Conservation (phyloP, 2,797 vertebrate genomes). For the Phalanger gymnotis region DNA sequence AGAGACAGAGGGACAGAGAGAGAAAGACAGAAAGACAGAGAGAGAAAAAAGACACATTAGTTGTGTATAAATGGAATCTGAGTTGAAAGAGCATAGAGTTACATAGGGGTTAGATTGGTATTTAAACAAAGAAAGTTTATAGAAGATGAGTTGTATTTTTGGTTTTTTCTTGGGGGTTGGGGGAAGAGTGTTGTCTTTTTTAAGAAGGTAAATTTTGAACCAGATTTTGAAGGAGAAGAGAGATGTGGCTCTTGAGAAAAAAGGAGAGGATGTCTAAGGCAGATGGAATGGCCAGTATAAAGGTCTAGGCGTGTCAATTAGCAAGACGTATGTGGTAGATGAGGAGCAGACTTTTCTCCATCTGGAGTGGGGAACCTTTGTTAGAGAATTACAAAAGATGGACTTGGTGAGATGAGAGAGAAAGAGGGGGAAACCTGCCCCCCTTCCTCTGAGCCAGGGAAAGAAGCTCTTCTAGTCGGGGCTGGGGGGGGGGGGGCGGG, state of each 20-base stretch:
- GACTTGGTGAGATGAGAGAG: constrained; percentile 1
- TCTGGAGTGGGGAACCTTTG: background rate
- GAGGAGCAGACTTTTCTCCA: constrained; percentile 3
- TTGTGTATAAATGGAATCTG: background rate
- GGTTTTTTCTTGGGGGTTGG: background rate
- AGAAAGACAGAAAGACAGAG: background rate
- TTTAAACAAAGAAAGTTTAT: background rate
- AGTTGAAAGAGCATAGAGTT: background rate
- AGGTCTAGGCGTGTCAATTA: constrained; percentile 3
- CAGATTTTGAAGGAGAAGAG: constrained; percentile 1
- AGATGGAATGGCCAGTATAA: background rate
- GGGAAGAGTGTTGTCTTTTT: background rate
- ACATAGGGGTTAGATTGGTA: background rate
- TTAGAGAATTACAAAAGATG: background rate
- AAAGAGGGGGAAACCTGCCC: background rate
- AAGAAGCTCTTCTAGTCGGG: background rate
- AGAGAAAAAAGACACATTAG: background rate
- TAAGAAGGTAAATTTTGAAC: background rate
- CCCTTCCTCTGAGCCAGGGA: background rate
- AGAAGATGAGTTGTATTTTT: background rate
- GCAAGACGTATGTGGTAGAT: background rate
- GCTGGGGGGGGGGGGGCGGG: background rate
- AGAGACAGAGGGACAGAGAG: too few relatives aligned
- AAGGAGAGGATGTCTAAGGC: background rate
- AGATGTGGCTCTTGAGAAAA: background rate